phyloP scores from a whole-genome alignment of 1,140 invertebrate genomes.

The Sycophaga agraensis region DNA sequence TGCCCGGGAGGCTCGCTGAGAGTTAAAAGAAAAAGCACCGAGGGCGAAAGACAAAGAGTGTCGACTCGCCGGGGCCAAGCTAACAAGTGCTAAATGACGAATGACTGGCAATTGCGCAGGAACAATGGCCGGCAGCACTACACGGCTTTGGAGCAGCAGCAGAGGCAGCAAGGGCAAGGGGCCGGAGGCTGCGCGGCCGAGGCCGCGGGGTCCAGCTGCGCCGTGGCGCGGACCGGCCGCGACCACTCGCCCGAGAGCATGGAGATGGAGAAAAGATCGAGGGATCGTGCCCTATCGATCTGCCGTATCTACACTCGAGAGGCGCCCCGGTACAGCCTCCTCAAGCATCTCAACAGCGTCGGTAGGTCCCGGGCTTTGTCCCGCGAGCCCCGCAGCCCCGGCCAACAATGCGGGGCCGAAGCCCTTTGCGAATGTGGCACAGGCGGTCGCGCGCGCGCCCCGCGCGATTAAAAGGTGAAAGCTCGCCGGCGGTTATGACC shows the following conservation, averaged over 20 bases:
- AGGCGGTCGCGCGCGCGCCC: not conserved
- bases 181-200: not conserved
- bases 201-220: not conserved
- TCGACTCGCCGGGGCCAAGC: no score
- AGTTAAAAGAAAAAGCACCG: no score
- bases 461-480: no score
- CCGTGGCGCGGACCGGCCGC: not conserved
- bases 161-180: not conserved
- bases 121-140: slow-evolving; percentile 27
- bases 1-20: no score
- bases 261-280: slow-evolving; percentile 65
- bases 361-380: slow-evolving; percentile 51
- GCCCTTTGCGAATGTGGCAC: slow-evolving; percentile 11
- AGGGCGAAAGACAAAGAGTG: no score
- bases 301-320: slow-evolving; percentile 68
- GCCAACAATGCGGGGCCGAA: not conserved
- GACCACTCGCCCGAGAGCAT: slow-evolving; percentile 56
- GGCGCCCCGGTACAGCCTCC: slow-evolving; percentile 70
- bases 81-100: no score
- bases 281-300: slow-evolving; percentile 64
- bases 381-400: no score
- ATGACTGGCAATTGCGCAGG: no score
- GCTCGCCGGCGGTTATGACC: no score
- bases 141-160: slow-evolving; percentile 17
- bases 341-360: slow-evolving; percentile 76